Percentiles rank a stretch among this genome's conserved stretches.
These are phyloP conservation scores for Cygnus olor DNA, from an alignment of 2,797 vertebrate genomes.

Conservation along the genomic window DNA sequence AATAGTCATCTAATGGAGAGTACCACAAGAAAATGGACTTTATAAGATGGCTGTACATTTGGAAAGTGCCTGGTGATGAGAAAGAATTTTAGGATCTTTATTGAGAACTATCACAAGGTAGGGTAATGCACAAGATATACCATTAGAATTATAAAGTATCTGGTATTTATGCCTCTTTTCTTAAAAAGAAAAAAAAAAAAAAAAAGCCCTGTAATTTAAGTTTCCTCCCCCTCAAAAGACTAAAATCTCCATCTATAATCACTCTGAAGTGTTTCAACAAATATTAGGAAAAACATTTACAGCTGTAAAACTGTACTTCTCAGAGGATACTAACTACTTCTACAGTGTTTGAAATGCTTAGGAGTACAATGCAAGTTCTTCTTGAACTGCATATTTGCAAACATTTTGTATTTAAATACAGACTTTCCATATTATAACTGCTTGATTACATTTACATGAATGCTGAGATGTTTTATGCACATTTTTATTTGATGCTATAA, in stretches of 20 bases:
- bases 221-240: background rate
- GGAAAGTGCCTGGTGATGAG: background rate
- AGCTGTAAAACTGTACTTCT: background rate
- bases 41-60: background rate
- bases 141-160: background rate
- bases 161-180: background rate
- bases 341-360: background rate
- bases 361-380: background rate
- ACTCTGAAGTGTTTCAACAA: background rate
- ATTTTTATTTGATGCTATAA: background rate
- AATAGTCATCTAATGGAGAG: background rate
- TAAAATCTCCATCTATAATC: background rate
- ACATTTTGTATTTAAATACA: background rate
- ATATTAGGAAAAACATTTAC: background rate
- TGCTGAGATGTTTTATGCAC: slow-evolving; percentile 8
- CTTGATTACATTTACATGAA: slow-evolving; percentile 13
- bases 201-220: background rate
- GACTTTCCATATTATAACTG: background rate
- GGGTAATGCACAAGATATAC: background rate
- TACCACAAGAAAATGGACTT: background rate
- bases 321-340: background rate
- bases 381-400: background rate
- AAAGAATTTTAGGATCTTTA: background rate
- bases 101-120: background rate
- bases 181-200: background rate